phyloP scores from a whole-genome alignment of 1,140 invertebrate species.

The Penaeus chinensis region DNA sequence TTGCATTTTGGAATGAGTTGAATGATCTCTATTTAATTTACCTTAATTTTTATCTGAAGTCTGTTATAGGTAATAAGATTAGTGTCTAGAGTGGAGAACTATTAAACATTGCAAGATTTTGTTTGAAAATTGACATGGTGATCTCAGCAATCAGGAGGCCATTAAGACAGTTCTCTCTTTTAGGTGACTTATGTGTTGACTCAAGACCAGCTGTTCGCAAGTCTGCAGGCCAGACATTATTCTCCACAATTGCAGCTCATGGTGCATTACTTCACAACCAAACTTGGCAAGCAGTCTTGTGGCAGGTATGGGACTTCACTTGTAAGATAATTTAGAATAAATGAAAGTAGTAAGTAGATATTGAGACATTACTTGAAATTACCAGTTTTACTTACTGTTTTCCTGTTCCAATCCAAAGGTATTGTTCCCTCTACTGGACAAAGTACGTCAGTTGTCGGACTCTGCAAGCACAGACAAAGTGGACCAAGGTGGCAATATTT shows the following conservation, averaged over 20 bases:
- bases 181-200: constrained; percentile 94
- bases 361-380: constrained; percentile 21
- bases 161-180: constrained; percentile 28
- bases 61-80: too few species aligned
- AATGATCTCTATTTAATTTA: constrained; percentile 17
- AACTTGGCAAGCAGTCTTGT: constrained; percentile 77
- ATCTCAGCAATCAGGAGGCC: background rate
- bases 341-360: background rate
- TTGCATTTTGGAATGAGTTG: background rate
- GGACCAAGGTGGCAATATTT: constrained; percentile 90
- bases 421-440: constrained; percentile 94
- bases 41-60: too few species aligned
- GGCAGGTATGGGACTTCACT: constrained; percentile 56
- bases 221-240: constrained; percentile 97
- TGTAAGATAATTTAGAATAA: background rate
- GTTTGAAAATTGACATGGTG: too few species aligned
- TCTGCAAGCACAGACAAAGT: constrained; percentile 92
- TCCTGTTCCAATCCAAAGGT: constrained; percentile 73
- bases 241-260: constrained; percentile 97
- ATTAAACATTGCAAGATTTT: too few species aligned
- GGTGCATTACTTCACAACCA: constrained; percentile 85
- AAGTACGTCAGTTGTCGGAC: constrained; percentile 89
- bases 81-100: too few species aligned
- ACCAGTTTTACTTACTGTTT: background rate
- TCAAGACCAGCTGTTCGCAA: constrained; percentile 94